These are phyloP conservation scores for Scaeva pyrastri DNA, from an alignment of 2,888 invertebrate genomes.

Conservation along the genomic window DNA sequence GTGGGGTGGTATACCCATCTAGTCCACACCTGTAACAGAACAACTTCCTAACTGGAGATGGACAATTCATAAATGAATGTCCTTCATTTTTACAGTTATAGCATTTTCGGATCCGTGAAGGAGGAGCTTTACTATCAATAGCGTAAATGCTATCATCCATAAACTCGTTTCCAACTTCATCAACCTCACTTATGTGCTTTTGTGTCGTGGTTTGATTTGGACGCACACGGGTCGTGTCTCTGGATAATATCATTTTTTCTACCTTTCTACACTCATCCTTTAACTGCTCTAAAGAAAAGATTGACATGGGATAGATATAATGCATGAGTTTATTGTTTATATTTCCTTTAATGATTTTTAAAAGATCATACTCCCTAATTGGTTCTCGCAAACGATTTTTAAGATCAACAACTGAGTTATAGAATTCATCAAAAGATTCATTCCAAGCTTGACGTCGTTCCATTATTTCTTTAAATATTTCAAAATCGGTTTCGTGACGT, in stretches of 20 bases:
- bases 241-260: neutral
- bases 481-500: neutral
- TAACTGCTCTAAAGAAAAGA: no score
- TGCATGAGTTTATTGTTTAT: no score
- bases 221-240: neutral
- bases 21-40: conserved; percentile 19
- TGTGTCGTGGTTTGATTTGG: neutral
- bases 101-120: neutral
- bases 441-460: conserved; percentile 2
- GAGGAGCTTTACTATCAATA: neutral
- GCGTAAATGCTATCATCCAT: neutral
- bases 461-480: conserved; percentile 17
- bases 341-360: conserved; percentile 17
- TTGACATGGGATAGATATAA: no score
- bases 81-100: conserved; percentile 8
- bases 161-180: neutral
- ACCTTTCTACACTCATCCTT: no score
- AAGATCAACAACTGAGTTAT: conserved; percentile 3
- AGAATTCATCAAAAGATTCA: conserved; percentile 21
- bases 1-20: neutral
- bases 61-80: conserved; percentile 19
- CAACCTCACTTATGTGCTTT: neutral
- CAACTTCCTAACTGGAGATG: conserved; percentile 3
- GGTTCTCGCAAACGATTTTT: conserved; percentile 9
- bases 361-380: conserved; percentile 1